Evolutionary conservation across 1,140 invertebrate genomes (phyloP).

Genomic region (Drosophila parabipectinata): DNA sequence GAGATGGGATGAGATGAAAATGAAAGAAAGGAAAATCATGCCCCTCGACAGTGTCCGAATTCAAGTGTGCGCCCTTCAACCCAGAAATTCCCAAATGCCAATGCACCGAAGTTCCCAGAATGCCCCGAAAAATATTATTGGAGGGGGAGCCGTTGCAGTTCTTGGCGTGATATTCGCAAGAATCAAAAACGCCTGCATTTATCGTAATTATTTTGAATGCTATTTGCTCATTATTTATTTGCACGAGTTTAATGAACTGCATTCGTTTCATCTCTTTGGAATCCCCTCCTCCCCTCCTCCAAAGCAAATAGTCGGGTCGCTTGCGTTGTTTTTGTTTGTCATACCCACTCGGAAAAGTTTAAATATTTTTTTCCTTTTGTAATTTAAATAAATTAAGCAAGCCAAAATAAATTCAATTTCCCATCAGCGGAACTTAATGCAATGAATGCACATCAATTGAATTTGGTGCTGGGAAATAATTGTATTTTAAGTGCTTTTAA

Average conservation of each 20-base stretch:
- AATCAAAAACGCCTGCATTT: slow-evolving; percentile 38
- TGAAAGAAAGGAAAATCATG: slow-evolving; percentile 48
- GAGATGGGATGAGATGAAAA: slow-evolving; percentile 12
- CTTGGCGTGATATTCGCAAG: slow-evolving; percentile 47
- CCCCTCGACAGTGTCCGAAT: slow-evolving; percentile 19
- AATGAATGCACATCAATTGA: slow-evolving; percentile 51
- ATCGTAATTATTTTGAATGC: slow-evolving; percentile 49
- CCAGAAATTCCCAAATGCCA: slow-evolving; percentile 53
- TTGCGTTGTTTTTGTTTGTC: slow-evolving; percentile 21
- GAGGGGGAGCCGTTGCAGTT: slow-evolving; percentile 31
- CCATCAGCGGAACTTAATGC: slow-evolving; percentile 49
- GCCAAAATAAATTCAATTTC: slow-evolving; percentile 47
- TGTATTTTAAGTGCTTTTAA: slow-evolving; percentile 67
- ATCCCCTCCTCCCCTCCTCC: not conserved
- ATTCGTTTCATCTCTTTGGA: slow-evolving; percentile 17
- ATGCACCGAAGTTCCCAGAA: slow-evolving; percentile 49
- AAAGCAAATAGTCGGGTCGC: slow-evolving; percentile 21
- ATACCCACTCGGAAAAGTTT: not conserved
- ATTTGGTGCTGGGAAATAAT: slow-evolving; percentile 39
- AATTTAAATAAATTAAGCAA: slow-evolving; percentile 21
- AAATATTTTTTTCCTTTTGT: not conserved
- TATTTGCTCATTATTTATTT: slow-evolving; percentile 73
- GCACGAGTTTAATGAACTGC: slow-evolving; percentile 75
- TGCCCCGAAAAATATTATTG: not conserved
- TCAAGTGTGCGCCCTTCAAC: slow-evolving; percentile 61